Conservation (phyloP, 2,113 vertebrate genomes). For the Varanus salvator region DNA sequence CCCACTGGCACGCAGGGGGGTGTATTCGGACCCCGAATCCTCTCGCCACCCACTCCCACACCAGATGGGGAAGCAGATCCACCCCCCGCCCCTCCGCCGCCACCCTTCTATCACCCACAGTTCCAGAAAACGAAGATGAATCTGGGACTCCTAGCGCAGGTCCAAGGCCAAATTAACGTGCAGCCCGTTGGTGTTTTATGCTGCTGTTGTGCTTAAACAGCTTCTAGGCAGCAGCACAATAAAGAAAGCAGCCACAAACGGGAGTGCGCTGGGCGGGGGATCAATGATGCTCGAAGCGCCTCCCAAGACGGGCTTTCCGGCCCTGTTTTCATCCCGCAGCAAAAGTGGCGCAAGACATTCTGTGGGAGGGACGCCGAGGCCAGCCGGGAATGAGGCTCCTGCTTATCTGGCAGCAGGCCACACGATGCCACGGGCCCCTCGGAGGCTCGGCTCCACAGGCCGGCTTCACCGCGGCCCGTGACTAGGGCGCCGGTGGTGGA, state of each 20-base stretch:
- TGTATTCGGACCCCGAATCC: too few species aligned
- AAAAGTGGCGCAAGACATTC: fast-evolving
- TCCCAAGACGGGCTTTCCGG: background rate
- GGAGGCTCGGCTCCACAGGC: fast-evolving
- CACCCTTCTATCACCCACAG: background rate
- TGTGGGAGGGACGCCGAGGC: background rate
- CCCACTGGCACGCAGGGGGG: too few species aligned
- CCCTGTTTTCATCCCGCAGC: background rate
- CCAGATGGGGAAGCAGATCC: too few species aligned
- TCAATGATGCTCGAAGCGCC: too few species aligned
- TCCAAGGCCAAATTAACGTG: background rate
- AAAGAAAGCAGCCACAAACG: background rate
- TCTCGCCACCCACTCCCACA: too few species aligned
- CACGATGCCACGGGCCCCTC: background rate
- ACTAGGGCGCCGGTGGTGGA: fast-evolving
- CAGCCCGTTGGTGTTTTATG: background rate
- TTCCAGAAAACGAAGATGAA: background rate
- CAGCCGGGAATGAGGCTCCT: background rate
- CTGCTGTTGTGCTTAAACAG: background rate
- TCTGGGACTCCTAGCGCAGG: background rate
- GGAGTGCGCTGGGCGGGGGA: too few species aligned
- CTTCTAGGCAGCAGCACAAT: background rate
- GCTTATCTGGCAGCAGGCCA: background rate
- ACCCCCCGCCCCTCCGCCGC: too few species aligned
- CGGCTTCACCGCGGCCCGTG: background rate